phyloP scores from a whole-genome alignment of 2,888 invertebrate genomes.

The Kryphioiulus occultus region DNA sequence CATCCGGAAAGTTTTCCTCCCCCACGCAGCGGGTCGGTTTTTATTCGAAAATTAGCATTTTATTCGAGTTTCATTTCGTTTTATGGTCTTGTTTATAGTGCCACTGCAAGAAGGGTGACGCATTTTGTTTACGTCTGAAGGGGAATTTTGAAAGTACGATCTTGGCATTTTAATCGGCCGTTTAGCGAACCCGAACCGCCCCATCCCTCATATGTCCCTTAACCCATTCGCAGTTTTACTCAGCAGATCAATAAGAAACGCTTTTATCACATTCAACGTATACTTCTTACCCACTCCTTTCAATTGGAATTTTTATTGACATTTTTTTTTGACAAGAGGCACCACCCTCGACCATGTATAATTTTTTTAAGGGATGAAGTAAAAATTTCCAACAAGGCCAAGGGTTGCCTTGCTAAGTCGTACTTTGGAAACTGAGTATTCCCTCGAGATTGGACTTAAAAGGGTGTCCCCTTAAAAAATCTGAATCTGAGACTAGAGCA shows the following conservation, averaged over 20 bases:
- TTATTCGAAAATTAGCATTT: constrained; percentile 14
- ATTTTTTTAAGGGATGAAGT: too few species aligned
- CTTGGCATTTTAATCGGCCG: constrained; percentile 18
- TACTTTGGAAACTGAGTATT: background rate
- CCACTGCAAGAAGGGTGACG: background rate
- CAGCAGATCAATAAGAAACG: background rate
- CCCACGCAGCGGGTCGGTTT: background rate
- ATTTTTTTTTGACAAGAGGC: too few species aligned
- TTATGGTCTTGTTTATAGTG: constrained; percentile 10
- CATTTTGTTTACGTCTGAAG: constrained; percentile 26
- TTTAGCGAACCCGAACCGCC: background rate
- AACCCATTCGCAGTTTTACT: background rate
- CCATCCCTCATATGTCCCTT: background rate
- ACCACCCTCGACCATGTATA: too few species aligned
- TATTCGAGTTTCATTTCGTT: constrained; percentile 31
- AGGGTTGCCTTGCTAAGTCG: too few species aligned
- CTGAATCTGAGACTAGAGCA: too few species aligned
- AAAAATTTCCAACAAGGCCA: too few species aligned
- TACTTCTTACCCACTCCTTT: background rate
- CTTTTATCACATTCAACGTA: background rate
- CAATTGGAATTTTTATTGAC: background rate
- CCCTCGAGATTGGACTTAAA: background rate
- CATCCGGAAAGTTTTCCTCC: background rate
- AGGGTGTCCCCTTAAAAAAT: too few species aligned
- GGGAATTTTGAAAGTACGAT: background rate